Conservation (phyloP, 2,797 vertebrate genomes). For the Eulemur rubriventer region DNA sequence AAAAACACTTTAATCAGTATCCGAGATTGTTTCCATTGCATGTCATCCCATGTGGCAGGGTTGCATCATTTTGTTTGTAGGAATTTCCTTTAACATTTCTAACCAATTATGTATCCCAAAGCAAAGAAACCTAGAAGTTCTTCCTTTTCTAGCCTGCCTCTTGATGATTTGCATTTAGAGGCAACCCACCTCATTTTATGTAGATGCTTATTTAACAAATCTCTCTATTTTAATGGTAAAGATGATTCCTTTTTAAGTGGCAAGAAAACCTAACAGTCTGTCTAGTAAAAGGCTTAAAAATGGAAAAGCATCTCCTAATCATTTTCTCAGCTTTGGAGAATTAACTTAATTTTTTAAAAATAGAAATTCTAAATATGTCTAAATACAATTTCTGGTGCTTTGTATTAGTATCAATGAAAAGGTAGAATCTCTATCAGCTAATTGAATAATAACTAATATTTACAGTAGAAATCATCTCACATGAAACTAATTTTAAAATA, state of each 20-base stretch:
- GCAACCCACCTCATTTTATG: conserved; percentile 13
- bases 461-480: conserved; percentile 75
- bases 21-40: conserved; percentile 79
- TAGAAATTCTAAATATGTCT: conserved; percentile 51
- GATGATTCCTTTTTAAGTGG: conserved; percentile 69
- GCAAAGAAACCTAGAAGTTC: conserved; percentile 60
- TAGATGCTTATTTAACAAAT: conserved; percentile 59
- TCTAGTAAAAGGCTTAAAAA: conserved; percentile 37
- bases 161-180: conserved; percentile 62
- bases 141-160: conserved; percentile 77
- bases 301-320: conserved; percentile 1
- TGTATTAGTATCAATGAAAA: conserved; percentile 74
- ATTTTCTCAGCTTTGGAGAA: conserved; percentile 49
- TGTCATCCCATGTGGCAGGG: conserved; percentile 72
- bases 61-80: conserved; percentile 53
- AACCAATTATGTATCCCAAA: conserved; percentile 32
- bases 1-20: background rate
- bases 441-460: conserved; percentile 76
- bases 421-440: conserved; percentile 86
- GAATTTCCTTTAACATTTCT: conserved; percentile 58
- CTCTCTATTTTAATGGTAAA: conserved; percentile 47
- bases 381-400: conserved; percentile 74
- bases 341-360: conserved; percentile 42
- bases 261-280: conserved; percentile 63
- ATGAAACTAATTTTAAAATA: conserved; percentile 75